Conservation (phyloP, 2,888 invertebrate genomes). For the Tachina lurida region DNA sequence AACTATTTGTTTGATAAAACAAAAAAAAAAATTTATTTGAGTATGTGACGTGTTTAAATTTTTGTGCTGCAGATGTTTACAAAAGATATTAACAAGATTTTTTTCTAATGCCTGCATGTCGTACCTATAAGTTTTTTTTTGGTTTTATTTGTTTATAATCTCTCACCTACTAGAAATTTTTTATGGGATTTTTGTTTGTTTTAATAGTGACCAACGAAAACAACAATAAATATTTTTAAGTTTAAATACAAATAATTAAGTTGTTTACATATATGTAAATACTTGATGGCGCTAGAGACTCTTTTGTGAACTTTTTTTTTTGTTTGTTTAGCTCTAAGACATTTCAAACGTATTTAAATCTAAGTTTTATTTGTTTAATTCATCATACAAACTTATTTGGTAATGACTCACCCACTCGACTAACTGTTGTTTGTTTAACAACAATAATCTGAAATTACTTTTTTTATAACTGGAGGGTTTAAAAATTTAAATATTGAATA, state of each 20-base stretch:
- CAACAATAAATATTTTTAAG: neutral
- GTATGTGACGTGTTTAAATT: too few relatives aligned
- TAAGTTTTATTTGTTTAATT: conserved; percentile 5
- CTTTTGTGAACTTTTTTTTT: neutral
- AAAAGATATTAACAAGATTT: too few relatives aligned
- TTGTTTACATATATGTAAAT: neutral
- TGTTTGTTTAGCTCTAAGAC: neutral
- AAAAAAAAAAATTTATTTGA: too few relatives aligned
- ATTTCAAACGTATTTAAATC: neutral
- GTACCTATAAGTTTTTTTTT: neutral
- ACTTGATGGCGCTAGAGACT: conserved; percentile 6
- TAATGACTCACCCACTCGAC: conserved; percentile 15
- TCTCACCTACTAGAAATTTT: neutral
- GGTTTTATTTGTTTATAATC: neutral
- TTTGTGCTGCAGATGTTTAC: too few relatives aligned
- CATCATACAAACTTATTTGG: conserved; percentile 4
- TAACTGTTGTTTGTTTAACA: conserved; percentile 3
- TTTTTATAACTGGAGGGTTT: neutral
- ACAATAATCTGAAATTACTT: neutral
- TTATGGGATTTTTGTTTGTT: neutral
- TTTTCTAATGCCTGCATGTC: neutral
- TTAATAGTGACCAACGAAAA: neutral
- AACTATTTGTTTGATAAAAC: too few relatives aligned
- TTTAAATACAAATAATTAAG: neutral
- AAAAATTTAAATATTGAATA: neutral